Evolutionary conservation across 2,113 vertebrate species (phyloP).

Genomic region (Odocoileus hemionus): DNA sequence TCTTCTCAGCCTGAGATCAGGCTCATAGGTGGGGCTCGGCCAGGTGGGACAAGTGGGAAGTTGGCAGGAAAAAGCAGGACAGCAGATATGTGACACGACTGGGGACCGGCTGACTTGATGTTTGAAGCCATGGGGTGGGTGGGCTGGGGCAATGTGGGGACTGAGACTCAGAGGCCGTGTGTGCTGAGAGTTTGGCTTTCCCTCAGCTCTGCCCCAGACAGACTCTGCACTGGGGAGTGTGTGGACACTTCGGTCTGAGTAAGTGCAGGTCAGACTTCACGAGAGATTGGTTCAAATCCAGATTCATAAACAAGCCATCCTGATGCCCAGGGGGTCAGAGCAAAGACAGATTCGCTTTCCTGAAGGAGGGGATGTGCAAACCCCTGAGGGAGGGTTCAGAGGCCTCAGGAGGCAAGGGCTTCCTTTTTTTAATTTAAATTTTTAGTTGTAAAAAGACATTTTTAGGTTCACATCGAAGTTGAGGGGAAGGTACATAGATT

Average conservation of each 20-base stretch:
- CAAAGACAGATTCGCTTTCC: neutral
- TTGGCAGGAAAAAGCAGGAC: accelerated
- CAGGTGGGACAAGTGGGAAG: too few relatives aligned
- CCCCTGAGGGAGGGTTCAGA: accelerated
- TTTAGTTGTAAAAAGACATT: neutral
- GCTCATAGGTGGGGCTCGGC: accelerated
- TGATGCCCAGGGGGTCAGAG: neutral
- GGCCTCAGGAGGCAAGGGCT: neutral
- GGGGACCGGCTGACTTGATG: accelerated
- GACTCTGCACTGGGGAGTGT: accelerated
- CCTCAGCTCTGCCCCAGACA: neutral
- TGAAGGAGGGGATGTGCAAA: neutral
- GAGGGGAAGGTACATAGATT: neutral
- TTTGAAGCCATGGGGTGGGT: too few relatives aligned
- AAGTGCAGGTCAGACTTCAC: neutral
- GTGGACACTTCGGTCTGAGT: neutral
- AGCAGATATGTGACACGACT: accelerated
- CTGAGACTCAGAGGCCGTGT: neutral
- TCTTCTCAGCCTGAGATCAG: neutral
- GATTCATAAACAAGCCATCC: neutral
- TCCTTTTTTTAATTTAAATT: neutral
- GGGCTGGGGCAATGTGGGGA: too few relatives aligned
- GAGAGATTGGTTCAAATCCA: neutral
- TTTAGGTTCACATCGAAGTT: neutral
- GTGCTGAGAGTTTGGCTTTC: neutral